Evolutionary conservation across 2,888 invertebrate species (phyloP), one percentile per base, ranked within the genome.

Genomic region (Conops quadrifasciatus): DNA sequence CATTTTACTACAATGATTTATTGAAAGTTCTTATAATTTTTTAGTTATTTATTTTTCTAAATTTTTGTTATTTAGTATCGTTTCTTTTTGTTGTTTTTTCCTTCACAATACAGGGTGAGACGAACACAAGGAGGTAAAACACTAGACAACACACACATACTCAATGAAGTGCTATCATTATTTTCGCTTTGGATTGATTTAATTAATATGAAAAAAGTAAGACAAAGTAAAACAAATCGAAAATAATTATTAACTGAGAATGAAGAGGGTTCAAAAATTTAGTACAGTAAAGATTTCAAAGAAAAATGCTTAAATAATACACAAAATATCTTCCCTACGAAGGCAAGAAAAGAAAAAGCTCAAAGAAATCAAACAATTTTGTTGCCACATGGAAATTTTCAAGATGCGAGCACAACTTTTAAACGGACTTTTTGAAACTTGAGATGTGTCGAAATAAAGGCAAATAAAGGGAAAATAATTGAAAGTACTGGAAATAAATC

Each of bases 81-180:
- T 68, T 65, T 45, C 67, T 74, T 72, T 67, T 71, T 71, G 70
- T 76, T 74, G 77, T 66, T 78, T 77, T 76, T 77, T 76, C 72
- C 65, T 75, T 72, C 73, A 73, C 72, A 75, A 75, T 77, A 74
- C 87, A 82, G 89, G 90, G 90, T 91, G 87, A 91, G 91, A 93
- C 92, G 93, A 92, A 94, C 93, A 94, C 93, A 93, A 91, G 89
- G 93, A 92, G 91, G 90, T 88, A 90, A 88, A 91, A 92, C 92
- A 92, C 92, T 92, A 93, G 93, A 93, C 93, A 93, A 93, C 92
- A 93, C 93, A 93, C 93, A 94, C 94, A 94, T 84, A 84, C 85
- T 86, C 85, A 84, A 86, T 85, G 85, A 84, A 84, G 85, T 85
- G 83, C 85, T 85, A 85, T 85, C 86, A 85, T 85, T 84, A 83